These are phyloP conservation scores for Agapetus fuscipes DNA, from an alignment of 2,888 invertebrate species.

Conservation along the genomic window DNA sequence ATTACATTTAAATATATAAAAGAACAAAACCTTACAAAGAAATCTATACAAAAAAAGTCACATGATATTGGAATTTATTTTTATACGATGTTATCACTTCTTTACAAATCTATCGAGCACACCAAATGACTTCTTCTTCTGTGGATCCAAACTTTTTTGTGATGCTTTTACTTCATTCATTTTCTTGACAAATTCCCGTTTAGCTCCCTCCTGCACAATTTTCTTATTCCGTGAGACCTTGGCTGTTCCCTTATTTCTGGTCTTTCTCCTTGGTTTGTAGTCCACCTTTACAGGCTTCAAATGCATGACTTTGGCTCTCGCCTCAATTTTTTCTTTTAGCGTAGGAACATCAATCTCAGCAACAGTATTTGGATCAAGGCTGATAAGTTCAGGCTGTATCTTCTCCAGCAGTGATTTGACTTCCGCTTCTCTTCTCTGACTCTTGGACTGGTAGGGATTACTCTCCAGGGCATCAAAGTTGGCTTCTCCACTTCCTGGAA, in stretches of 20 bases:
- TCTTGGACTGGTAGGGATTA: slow-evolving; percentile 92
- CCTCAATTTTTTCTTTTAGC: slow-evolving; percentile 67
- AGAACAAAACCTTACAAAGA: no score
- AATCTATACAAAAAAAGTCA: no score
- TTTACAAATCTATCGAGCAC: slow-evolving; percentile 64
- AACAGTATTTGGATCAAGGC: slow-evolving; percentile 74
- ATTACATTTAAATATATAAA: no score
- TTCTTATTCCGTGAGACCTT: slow-evolving; percentile 66
- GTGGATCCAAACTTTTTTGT: no score
- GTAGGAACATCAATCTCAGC: slow-evolving; percentile 76
- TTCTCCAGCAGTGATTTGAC: slow-evolving; percentile 93
- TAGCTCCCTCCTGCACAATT: slow-evolving; percentile 59
- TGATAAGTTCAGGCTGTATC: slow-evolving; percentile 89
- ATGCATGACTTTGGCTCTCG: slow-evolving; percentile 60
- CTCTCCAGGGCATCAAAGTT: slow-evolving; percentile 93
- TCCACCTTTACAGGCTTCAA: slow-evolving; percentile 71
- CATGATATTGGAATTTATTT: no score
- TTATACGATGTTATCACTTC: no score
- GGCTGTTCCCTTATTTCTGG: slow-evolving; percentile 66
- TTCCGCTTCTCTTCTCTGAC: slow-evolving; percentile 86
- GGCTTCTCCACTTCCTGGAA: slow-evolving; percentile 92
- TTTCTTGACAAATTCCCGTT: no score
- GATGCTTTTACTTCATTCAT: no score
- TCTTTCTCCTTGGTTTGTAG: slow-evolving; percentile 64
- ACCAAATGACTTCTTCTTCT: slow-evolving; percentile 39